phyloP scores from a whole-genome alignment of 2,888 invertebrate genomes.

The Electrophaes corylata region DNA sequence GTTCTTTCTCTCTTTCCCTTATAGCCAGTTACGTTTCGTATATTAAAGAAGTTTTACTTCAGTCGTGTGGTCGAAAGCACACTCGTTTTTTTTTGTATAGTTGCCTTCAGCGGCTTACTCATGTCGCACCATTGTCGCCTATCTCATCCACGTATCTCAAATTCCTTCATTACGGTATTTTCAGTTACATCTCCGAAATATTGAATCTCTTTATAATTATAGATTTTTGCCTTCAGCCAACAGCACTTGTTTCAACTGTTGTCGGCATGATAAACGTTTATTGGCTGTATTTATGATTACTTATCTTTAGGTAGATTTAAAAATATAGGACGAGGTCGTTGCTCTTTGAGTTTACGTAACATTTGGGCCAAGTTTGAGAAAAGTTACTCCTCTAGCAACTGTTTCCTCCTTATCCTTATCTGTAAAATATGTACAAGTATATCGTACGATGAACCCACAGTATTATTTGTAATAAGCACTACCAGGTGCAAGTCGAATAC shows the following conservation, averaged over 20 bases:
- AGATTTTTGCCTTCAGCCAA: conserved; percentile 53
- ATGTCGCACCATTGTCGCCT: too few species aligned
- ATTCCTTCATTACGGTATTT: conserved; percentile 13
- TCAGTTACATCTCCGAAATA: not conserved
- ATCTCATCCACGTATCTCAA: too few species aligned
- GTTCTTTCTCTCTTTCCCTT: too few species aligned
- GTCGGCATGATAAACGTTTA: conserved; percentile 58
- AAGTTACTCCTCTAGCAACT: conserved; percentile 10
- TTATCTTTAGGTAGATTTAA: conserved; percentile 51
- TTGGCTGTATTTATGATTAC: conserved; percentile 60
- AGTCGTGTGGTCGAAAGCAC: too few species aligned
- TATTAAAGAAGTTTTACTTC: too few species aligned
- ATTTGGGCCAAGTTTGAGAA: conserved; percentile 25
- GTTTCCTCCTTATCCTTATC: conserved; percentile 46
- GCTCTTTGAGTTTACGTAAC: conserved; percentile 58
- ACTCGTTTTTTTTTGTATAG: too few species aligned
- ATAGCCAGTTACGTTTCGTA: too few species aligned
- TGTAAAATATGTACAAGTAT: conserved; percentile 37
- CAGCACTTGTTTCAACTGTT: conserved; percentile 42
- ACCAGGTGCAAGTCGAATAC: too few species aligned
- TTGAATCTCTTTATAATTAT: conserved; percentile 61
- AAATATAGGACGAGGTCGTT: conserved; percentile 60
- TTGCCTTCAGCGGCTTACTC: too few species aligned
- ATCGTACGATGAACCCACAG: conserved; percentile 49
- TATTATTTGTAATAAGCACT: not conserved